phyloP scores from a whole-genome alignment of 2,113 vertebrate genomes.

The Perca flavescens region DNA sequence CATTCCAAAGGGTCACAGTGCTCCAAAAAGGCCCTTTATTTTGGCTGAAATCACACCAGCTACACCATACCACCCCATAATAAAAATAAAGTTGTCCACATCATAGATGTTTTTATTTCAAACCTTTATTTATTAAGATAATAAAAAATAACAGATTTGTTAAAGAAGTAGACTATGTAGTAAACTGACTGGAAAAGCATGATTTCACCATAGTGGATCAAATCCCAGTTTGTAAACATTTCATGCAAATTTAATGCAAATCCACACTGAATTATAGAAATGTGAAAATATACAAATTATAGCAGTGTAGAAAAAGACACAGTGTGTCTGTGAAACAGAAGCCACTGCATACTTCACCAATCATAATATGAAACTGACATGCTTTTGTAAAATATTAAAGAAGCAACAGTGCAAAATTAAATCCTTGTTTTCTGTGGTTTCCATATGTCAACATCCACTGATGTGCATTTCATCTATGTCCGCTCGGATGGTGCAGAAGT shows the following conservation, averaged over 20 bases:
- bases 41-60: neutral
- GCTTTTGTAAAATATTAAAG: slow-evolving; percentile 37
- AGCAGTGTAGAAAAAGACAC: neutral
- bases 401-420: slow-evolving; percentile 5
- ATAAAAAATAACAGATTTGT: neutral
- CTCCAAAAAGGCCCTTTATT: neutral
- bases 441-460: slow-evolving; percentile 62
- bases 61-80: neutral
- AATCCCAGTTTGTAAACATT: slow-evolving; percentile 42
- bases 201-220: slow-evolving; percentile 18
- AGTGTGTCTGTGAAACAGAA: slow-evolving; percentile 18
- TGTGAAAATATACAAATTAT: slow-evolving; percentile 25
- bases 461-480: slow-evolving; percentile 61
- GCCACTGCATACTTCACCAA: slow-evolving; percentile 5
- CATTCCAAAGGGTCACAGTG: neutral
- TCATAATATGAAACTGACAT: slow-evolving; percentile 17
- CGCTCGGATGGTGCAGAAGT: slow-evolving; percentile 58
- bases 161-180: neutral
- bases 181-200: slow-evolving; percentile 12
- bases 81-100: neutral
- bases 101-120: neutral
- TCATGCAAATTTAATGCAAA: slow-evolving; percentile 60
- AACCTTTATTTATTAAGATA: slow-evolving; percentile 2
- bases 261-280: slow-evolving; percentile 32
- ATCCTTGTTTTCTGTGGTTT: slow-evolving; percentile 37